Evolutionary conservation across 2,888 invertebrate species (phyloP).

Genomic region (Apotomis turbidana): DNA sequence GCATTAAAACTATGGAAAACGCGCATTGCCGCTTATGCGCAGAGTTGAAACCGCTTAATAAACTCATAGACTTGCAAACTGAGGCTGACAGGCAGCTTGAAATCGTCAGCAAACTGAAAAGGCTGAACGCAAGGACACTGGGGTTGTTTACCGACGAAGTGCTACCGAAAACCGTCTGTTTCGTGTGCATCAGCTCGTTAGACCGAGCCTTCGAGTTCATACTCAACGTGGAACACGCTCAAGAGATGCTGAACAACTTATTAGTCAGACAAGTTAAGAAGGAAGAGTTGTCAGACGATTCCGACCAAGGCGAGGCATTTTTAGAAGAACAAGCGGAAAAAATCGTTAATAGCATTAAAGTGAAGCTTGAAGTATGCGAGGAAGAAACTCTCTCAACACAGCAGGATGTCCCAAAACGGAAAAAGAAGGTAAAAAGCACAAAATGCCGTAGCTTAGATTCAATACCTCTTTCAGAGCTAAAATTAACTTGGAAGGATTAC

Average conservation of each 20-base stretch:
- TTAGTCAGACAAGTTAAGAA: slow-evolving; percentile 33
- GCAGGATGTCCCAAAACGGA: slow-evolving; percentile 16
- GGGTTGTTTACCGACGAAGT: slow-evolving; percentile 31
- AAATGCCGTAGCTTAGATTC: slow-evolving; percentile 32
- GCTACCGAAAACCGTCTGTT: slow-evolving; percentile 42
- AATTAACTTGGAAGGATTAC: slow-evolving; percentile 67
- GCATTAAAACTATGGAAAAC: slow-evolving; percentile 27
- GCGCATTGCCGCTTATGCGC: slow-evolving; percentile 66
- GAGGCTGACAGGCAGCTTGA: slow-evolving; percentile 32
- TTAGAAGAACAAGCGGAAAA: slow-evolving; percentile 8
- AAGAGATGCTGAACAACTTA: slow-evolving; percentile 28
- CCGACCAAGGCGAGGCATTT: slow-evolving; percentile 20
- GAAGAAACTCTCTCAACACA: slow-evolving; percentile 14
- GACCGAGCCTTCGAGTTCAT: slow-evolving; percentile 38
- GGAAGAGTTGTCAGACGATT: slow-evolving; percentile 32
- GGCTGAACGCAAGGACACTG: slow-evolving; percentile 32
- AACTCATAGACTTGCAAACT: slow-evolving; percentile 37
- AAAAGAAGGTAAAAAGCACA: slow-evolving; percentile 26
- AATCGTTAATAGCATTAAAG: slow-evolving; percentile 1
- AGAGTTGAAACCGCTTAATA: slow-evolving; percentile 47
- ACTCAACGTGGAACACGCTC: slow-evolving; percentile 35
- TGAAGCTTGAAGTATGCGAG: slow-evolving; percentile 33
- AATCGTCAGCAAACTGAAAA: slow-evolving; percentile 30
- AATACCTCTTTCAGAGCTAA: slow-evolving; percentile 58
- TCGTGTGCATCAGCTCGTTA: slow-evolving; percentile 36